Evolutionary conservation across 2,797 vertebrate genomes (phyloP), one percentile per base, ranked within the genome.

Genomic region (Coluber constrictor): DNA sequence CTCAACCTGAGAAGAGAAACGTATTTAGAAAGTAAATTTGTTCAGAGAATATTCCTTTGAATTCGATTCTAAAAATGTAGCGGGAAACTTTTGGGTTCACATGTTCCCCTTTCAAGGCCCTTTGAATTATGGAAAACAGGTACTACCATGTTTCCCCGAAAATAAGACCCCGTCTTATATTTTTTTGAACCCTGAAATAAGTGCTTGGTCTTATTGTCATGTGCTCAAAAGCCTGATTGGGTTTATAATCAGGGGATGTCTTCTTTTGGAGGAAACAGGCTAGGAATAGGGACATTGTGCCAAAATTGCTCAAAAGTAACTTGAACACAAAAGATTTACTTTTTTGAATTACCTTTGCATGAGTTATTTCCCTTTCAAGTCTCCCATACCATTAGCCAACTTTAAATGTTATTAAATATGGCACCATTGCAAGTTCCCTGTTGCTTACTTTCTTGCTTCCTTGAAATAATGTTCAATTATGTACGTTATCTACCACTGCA

Each of bases 1-100:
- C 99, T 99, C 99, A 99, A 98, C 96, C 98, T 97, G 98, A 96
- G 60, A 96, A 90, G 97, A 98, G 98, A 98, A 97, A 96, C 94
- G 37, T 94, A 92, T 57, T 96, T 92, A 60, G 92, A 95, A 95
- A 92, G 92, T 93, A 91, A 90, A 90, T 90, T 91, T 88, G 57
- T 29, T 29, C 54, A 32, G 18, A 90, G 5, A 37, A 29, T 70
- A 43, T 60, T 54, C 74, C 51, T 27, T 63, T 86, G n/a, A 15
- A 83, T 47, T 92, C 11, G 55, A 51, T 57, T 29, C 37, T 25
- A 27, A 88, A 51, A 88, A 32, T 37, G 23, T 8, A 37, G 13
- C 25, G 83, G 56, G 32, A 27, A 88, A 32, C 32, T 32, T 70
- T 25, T 20, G 23, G 5, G 9, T 32, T 18, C 23, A 59, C 4